phyloP scores from a whole-genome alignment of 2,113 vertebrate species.

The Piaya cayana region DNA sequence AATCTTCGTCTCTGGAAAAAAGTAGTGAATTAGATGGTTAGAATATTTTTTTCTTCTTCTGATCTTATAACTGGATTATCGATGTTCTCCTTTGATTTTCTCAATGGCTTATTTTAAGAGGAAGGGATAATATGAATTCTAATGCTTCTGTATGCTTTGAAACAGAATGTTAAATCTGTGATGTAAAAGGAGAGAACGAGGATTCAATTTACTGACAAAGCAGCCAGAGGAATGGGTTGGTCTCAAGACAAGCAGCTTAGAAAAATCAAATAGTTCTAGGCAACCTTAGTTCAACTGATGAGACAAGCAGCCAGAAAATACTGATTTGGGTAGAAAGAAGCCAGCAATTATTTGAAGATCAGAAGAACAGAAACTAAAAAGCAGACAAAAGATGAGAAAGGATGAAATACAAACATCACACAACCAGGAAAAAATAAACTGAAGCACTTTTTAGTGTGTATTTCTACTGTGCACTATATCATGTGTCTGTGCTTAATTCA shows the following conservation, averaged over 20 bases:
- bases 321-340: background rate
- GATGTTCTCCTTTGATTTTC: conserved; percentile 43
- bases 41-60: conserved; percentile 17
- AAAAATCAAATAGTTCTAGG: background rate
- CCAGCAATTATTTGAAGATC: background rate
- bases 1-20: background rate
- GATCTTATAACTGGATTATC: conserved; percentile 55
- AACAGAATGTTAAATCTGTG: background rate
- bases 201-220: background rate
- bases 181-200: background rate
- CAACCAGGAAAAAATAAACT: background rate
- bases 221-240: background rate
- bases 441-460: background rate
- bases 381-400: background rate
- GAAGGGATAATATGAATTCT: background rate
- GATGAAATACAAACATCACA: background rate
- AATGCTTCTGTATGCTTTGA: background rate
- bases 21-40: background rate
- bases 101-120: conserved; percentile 29
- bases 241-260: background rate
- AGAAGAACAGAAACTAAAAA: background rate
- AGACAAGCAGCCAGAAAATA: background rate
- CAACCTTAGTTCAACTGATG: background rate
- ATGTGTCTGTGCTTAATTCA: background rate
- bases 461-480: background rate